Evolutionary conservation across 2,888 invertebrate species (phyloP), one percentile per base, ranked within the genome.

Genomic region (Pristionchus mayeri): DNA sequence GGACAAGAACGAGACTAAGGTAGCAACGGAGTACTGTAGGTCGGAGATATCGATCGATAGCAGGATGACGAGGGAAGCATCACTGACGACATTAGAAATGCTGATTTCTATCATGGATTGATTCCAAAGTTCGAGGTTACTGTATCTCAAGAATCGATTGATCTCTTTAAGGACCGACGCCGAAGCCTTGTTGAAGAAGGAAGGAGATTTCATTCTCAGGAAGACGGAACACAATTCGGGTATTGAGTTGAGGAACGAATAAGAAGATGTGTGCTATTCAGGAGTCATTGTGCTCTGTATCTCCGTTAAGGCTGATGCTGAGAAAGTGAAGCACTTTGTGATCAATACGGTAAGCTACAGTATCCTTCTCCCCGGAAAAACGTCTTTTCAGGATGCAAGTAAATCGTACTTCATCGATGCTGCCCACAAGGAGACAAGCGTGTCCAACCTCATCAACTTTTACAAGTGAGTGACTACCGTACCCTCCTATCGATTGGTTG

Each of bases 21-120:
- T 63, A 27, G 30, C 11, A 34, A 34, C 30, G 54, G 63, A 34
- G 34, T 48, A 80, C 27, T 80, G 37, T 54, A 37, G 44, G 18
- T 44, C 21, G 57, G 3, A 24, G 57, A n/a, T 57, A 30, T 63
- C 16, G 34, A 63, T 63, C 21, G 34, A 63, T 60, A 84, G 37
- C 75, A 86, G 57, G 78, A 84, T 21, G 87, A 87, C 81, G 88
- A 87, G 30, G 57, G 86, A 52, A 86, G 86, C 24, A 88, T 89
- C 4, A 88, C 89, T 0, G 90, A 90, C 54, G 89, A 89, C 81
- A 87, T 90, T 16, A 48, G 90, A 16, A 88, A 87, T 24, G 90
- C 89, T n/a, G 90, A 90, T 30, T 91, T 88, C 84, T 91, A 91
- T 86, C 90, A 91, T 81, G 91, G 91, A 4, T 87, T 91, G 11